Base-by-base conservation (phyloP, 2,888 invertebrate species). In the Perizoma affinitatum region DNA sequence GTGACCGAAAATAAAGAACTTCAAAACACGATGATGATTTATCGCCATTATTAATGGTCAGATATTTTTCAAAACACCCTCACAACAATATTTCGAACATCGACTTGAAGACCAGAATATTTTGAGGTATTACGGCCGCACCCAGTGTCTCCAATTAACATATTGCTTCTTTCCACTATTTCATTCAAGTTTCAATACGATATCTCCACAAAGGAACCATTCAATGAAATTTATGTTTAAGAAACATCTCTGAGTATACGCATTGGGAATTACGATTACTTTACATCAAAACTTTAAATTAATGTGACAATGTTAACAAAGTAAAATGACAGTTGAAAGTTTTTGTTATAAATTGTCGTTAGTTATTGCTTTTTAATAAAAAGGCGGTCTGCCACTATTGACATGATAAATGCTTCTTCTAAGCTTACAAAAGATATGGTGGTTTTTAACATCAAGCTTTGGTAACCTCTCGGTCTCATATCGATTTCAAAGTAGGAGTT, bases 1-100 rank as follows among this genome's bases (percentile, higher is more conserved):
- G 56, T 67, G 68, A 68, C 58, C 67, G 61, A 68, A 59, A 63
- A 63, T 61, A 66, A 71, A 63, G 34, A 34, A 45, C 43, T 40
- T 45, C 40, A 33, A 62, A 58, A 68, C 60, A 66, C 46, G 66
- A 68, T 63, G 54, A 66, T 76, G 72, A 81, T 81, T 78, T 78
- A 76, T 75, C 63, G 70, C 66, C 68, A 58, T 73, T 73, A 75
- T 75, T 72, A 75, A 79, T 77, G 71, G 63, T 68, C 74, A 53
- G 54, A 56, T 58, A 70, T 63, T 60, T 48, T 66, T 66, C 61
- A 51, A 66, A 62, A 48, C 45, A 44, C 55, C 58, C 61, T 61
- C 42, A 61, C 58, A 69, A 61, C 51, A 7, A 66, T 54, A 57
- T 50, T 54, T 34, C 48, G 38, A 53, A 52, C 43, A 58, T 48